Base-by-base conservation (phyloP, 2,113 vertebrate species). In the Actenoides lindsayi region DNA sequence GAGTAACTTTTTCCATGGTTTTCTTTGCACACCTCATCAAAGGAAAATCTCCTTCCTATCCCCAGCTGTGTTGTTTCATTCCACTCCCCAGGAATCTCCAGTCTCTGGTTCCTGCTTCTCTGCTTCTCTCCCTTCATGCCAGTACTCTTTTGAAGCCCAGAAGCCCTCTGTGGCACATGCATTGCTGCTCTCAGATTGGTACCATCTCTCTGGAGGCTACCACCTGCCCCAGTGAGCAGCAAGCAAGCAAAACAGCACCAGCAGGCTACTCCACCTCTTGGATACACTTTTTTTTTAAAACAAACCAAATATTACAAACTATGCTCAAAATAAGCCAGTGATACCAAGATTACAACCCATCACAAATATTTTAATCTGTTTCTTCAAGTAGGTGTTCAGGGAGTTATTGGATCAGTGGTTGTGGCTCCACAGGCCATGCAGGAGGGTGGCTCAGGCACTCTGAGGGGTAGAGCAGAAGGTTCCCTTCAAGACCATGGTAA, bases 351-450 rank as follows among this genome's bases (percentile, higher is more conserved):
- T 57, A 48, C 23, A 48, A 28, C 18, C 30, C 12, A 23, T 28
- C 23, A 56, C 24, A 76, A 48, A 48, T 24, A 48, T 23, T 48
- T 50, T 67, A 23, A 41, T 23, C n/a, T 48, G 17, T 57, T 67
- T 48, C 70, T 75, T 65, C 30, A 67, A 15, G 21, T 41, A 41
- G 17, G 23, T 39, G 50, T 56, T 21, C 23, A 70, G 42, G 79
- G 35, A 70, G 18, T 28, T 70, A 28, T 13, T 1, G 2, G 56
- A 60, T n/a, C 65, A 70, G 35, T 3, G 4, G 67, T n/a, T 7
- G 2, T 18, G n/a, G 44, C n/a, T 53, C 15, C 2, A 0, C 1
- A 1, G 11, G 11, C 23, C 0, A 1, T 53, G 28, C 12, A 46
- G 17, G 18, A n/a, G 27, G 14, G 33, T 76, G 78, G 70, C 23